These are phyloP conservation scores for Pheosia gnoma DNA, from an alignment of 2,888 invertebrate species.

Conservation along the genomic window DNA sequence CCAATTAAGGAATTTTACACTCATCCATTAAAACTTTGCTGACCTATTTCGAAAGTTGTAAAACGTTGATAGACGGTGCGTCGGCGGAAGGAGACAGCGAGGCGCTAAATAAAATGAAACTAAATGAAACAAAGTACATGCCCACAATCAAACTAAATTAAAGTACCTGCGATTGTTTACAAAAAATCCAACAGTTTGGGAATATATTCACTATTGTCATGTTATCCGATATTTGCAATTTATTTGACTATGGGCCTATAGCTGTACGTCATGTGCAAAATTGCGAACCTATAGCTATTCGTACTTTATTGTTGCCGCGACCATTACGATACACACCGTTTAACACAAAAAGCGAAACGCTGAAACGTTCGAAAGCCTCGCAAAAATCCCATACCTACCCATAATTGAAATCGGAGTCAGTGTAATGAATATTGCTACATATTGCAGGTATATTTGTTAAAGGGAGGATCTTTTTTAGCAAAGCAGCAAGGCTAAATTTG, in stretches of 20 bases:
- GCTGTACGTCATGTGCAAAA: constrained; percentile 38
- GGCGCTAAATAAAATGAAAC: constrained; percentile 9
- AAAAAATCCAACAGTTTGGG: not conserved
- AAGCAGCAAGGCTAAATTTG: no score
- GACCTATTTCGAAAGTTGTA: constrained; percentile 53
- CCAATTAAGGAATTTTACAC: constrained; percentile 67
- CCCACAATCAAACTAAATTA: constrained; percentile 13
- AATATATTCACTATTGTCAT: no score
- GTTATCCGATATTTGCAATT: no score
- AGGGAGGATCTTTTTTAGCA: no score
- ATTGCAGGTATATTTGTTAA: constrained; percentile 5
- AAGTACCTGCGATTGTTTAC: constrained; percentile 6
- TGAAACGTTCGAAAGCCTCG: constrained; percentile 52
- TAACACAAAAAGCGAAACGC: constrained; percentile 60
- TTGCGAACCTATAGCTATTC: constrained; percentile 49
- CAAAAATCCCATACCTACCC: constrained; percentile 46
- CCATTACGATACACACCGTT: constrained; percentile 69
- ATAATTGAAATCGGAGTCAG: constrained; percentile 57
- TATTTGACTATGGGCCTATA: constrained; percentile 12
- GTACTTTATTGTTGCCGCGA: constrained; percentile 64
- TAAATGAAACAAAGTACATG: constrained; percentile 4
- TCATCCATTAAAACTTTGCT: constrained; percentile 65
- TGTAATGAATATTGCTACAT: constrained; percentile 44
- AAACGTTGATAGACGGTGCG: constrained; percentile 40
- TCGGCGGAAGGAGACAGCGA: constrained; percentile 24